phyloP scores from a whole-genome alignment of 2,888 invertebrate species.

The Lucinisca nassula region DNA sequence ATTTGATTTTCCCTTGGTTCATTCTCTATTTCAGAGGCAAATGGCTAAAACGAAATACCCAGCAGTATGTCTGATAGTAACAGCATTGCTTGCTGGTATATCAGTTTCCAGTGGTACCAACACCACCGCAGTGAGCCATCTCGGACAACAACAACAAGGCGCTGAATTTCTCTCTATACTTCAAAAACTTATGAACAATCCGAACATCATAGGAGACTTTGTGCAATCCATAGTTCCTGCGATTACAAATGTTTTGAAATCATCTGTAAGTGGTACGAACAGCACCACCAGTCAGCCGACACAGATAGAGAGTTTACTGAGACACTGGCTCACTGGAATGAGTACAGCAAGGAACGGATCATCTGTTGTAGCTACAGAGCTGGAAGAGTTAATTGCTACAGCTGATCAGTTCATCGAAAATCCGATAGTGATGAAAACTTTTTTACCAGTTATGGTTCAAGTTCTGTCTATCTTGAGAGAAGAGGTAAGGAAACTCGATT shows the following conservation, averaged over 20 bases:
- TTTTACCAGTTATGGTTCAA: not conserved
- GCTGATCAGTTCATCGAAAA: not conserved
- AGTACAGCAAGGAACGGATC: not conserved
- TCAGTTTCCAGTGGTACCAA: not conserved
- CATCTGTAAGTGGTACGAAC: not conserved
- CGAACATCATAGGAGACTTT: not conserved
- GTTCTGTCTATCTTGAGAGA: not conserved
- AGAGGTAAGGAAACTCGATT: not conserved
- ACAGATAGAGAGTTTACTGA: not conserved
- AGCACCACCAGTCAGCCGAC: not conserved
- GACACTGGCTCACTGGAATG: not conserved
- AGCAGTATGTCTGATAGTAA: not conserved
- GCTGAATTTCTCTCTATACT: not conserved
- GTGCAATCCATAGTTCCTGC: not conserved
- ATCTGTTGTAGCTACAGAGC: not conserved
- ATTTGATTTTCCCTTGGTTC: too few species aligned
- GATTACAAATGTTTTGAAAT: not conserved
- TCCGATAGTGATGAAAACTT: not conserved
- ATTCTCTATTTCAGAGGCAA: too few species aligned
- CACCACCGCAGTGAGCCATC: not conserved
- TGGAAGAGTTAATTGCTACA: not conserved
- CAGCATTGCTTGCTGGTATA: not conserved
- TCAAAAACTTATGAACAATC: not conserved
- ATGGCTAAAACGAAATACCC: not conserved
- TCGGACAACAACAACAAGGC: too few species aligned